Evolutionary conservation across 2,888 invertebrate species (phyloP).

Genomic region (Mactromeris polynyma): DNA sequence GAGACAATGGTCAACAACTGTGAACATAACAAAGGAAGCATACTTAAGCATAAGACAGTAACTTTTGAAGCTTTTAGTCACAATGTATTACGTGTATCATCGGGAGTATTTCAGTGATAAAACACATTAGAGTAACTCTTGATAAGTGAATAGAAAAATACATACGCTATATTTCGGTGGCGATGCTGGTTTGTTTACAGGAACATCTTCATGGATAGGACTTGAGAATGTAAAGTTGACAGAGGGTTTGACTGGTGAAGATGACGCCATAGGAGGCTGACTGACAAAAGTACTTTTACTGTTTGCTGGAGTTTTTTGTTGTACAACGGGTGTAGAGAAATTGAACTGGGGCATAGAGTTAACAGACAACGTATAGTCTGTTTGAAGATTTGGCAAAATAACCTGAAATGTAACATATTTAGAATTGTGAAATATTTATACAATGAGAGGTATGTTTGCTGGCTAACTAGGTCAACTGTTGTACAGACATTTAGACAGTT

Average conservation of each 20-base stretch:
- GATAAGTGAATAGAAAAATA: not conserved
- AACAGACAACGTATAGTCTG: constrained; percentile 88
- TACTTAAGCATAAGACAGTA: too few relatives aligned
- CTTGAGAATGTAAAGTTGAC: constrained; percentile 80
- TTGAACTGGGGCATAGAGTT: constrained; percentile 90
- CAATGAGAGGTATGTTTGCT: too few relatives aligned
- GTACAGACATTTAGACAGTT: too few relatives aligned
- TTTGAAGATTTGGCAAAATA: constrained; percentile 83
- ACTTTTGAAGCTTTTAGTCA: too few relatives aligned
- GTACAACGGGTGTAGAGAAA: constrained; percentile 79
- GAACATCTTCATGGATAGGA: constrained; percentile 75
- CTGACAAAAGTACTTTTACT: not conserved
- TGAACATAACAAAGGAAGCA: not conserved
- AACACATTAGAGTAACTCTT: not conserved
- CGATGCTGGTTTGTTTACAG: constrained; percentile 50
- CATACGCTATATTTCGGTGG: constrained; percentile 52
- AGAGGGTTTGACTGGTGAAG: constrained; percentile 36
- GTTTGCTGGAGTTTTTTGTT: not conserved
- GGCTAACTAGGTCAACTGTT: too few relatives aligned
- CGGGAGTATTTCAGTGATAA: not conserved
- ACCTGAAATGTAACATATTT: constrained; percentile 62
- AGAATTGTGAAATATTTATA: too few relatives aligned
- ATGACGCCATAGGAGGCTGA: not conserved
- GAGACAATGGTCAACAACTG: not conserved
- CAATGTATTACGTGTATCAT: too few relatives aligned